Base-by-base conservation (phyloP, 2,888 invertebrate genomes). In the Ypsolopha sequella region DNA sequence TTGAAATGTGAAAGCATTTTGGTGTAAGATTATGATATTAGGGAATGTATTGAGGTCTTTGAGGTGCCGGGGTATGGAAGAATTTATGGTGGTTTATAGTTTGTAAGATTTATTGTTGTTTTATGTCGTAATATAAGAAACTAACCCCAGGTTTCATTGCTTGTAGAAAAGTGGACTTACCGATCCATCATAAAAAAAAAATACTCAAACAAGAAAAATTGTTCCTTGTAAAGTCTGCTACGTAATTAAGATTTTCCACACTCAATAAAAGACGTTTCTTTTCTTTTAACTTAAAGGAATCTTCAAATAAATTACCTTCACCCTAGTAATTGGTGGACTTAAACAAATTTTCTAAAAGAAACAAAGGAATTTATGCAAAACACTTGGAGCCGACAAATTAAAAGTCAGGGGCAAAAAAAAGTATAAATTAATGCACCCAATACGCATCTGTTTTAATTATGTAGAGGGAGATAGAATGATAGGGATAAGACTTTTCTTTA, bases 1-100 rank as follows among this genome's bases (percentile, higher is more conserved):
- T 67, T 62, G 70, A 69, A 75, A 80, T 76, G 78, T 85, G 70
- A 86, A 80, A 86, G 85, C 85, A 84, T 86, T 86, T 81, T 79
- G 67, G 61, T 86, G 85, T 86, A 77, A 81, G 82, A 82, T 84
- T 82, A 85, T 82, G 74, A 77, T 82, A 79, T 81, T 79, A 80
- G 61, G 66, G 69, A 71, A 68, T 66, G 66, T 67, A 66, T 63
- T 63, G 62, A 39, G 47, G 24, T 44, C 24, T 24, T 24, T 24
- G 24, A 24, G 24, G 24, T 24, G 24, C 24, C 24, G 4, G 24
- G 24, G 4, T 24, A 24, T 24, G 24, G 4, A 24, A 4, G 24
- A 24, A 24, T 24, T 24, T 24, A 34, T 6, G 10, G 11, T 11
- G 13, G 10, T 70, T 70, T 73, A 73, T 72, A 65, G 67, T 63